Evolutionary conservation across 2,113 vertebrate genomes (phyloP).

Genomic region (Eonycteris spelaea): DNA sequence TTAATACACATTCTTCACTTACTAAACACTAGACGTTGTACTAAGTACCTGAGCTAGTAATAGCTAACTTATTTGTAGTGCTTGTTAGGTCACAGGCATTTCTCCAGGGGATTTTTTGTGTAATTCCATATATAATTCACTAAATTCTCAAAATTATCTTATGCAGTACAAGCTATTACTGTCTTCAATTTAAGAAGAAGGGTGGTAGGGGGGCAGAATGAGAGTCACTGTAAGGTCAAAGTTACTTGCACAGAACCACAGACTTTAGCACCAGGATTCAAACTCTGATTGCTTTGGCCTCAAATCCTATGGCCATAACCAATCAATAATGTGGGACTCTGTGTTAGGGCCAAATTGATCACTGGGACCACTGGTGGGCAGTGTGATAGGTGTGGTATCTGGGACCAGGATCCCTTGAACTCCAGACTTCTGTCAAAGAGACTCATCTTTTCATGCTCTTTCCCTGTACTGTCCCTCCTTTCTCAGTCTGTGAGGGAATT

Average conservation of each 20-base stretch:
- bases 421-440: background rate
- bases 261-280: background rate
- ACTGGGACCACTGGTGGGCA: background rate
- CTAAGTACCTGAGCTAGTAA: background rate
- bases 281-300: background rate
- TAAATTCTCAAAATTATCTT: background rate
- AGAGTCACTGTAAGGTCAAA: background rate
- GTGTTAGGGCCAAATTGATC: background rate
- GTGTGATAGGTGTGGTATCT: background rate
- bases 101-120: background rate
- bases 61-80: background rate
- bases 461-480: background rate
- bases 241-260: too few relatives aligned
- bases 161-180: background rate
- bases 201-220: too few relatives aligned
- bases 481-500: background rate
- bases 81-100: background rate
- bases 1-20: background rate
- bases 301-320: background rate
- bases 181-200: background rate
- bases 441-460: background rate
- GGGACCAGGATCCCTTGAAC: background rate
- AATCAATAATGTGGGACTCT: background rate
- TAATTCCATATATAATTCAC: background rate
- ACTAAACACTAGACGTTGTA: background rate